Conservation (phyloP, 2,113 vertebrate genomes). For the Oreochromis spilurus region DNA sequence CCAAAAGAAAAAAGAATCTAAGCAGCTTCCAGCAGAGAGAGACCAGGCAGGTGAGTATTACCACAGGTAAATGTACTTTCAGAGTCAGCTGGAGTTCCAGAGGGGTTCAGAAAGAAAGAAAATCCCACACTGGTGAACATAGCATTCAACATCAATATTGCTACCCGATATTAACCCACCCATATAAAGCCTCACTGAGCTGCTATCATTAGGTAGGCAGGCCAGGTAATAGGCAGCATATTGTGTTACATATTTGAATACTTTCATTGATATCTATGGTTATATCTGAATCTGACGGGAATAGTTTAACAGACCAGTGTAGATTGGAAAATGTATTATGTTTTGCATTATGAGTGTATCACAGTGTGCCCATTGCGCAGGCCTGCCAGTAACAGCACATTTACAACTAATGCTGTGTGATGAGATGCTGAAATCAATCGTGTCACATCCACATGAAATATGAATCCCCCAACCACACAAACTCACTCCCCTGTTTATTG, state of each 20-base stretch:
- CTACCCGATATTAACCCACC: neutral
- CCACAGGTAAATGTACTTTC: neutral
- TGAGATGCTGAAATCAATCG: conserved; percentile 12
- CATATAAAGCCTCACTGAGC: neutral
- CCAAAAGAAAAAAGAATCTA: neutral
- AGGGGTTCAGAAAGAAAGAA: neutral
- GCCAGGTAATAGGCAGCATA: neutral
- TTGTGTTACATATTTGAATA: neutral
- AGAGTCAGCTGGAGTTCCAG: neutral
- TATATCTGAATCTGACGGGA: neutral
- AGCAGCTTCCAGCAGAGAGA: neutral
- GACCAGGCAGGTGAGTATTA: neutral
- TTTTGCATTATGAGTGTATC: neutral
- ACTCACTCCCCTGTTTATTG: neutral
- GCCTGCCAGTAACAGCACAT: neutral
- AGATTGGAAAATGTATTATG: neutral
- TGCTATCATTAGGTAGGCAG: neutral
- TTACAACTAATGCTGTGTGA: conserved; percentile 4
- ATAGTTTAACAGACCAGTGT: neutral
- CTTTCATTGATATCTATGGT: neutral
- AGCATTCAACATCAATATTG: neutral
- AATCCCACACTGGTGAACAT: neutral
- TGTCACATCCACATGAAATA: neutral
- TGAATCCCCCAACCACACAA: neutral
- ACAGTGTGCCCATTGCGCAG: neutral